phyloP scores from a whole-genome alignment of 2,888 invertebrate species.

The Salpingus planirostris region DNA sequence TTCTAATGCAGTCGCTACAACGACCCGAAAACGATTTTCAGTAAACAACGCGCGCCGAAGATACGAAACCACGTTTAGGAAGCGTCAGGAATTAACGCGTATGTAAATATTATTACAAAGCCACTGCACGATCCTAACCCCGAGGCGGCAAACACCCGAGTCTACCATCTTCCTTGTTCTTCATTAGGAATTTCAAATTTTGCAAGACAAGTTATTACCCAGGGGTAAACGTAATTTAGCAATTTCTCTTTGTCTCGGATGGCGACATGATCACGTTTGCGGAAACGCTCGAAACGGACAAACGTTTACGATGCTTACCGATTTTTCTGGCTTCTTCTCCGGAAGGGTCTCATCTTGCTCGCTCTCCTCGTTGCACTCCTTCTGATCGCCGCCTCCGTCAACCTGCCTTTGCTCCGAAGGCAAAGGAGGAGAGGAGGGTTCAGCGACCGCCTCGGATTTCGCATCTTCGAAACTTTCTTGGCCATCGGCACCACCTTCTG shows the following conservation, averaged over 20 bases:
- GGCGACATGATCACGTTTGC: constrained; percentile 9
- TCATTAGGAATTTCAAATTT: constrained; percentile 13
- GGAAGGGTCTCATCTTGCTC: not conserved
- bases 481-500: constrained; percentile 6
- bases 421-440: constrained; percentile 33
- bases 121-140: constrained; percentile 14
- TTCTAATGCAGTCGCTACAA: constrained; percentile 7
- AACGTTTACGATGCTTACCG: no score
- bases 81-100: constrained; percentile 16
- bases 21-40: constrained; percentile 13
- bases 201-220: constrained; percentile 11
- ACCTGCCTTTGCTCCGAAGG: constrained; percentile 32
- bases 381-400: constrained; percentile 21
- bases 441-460: constrained; percentile 3
- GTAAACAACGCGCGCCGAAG: no score
- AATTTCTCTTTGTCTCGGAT: constrained; percentile 13
- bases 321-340: no score
- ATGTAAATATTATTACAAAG: constrained; percentile 16
- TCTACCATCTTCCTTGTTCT: constrained; percentile 6
- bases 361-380: constrained; percentile 4
- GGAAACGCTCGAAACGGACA: no score
- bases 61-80: no score
- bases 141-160: no score
- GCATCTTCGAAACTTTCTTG: constrained; percentile 5
- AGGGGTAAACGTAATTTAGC: constrained; percentile 10